Base-by-base conservation (phyloP, 2,888 invertebrate species). In the Leuctra nigra region DNA sequence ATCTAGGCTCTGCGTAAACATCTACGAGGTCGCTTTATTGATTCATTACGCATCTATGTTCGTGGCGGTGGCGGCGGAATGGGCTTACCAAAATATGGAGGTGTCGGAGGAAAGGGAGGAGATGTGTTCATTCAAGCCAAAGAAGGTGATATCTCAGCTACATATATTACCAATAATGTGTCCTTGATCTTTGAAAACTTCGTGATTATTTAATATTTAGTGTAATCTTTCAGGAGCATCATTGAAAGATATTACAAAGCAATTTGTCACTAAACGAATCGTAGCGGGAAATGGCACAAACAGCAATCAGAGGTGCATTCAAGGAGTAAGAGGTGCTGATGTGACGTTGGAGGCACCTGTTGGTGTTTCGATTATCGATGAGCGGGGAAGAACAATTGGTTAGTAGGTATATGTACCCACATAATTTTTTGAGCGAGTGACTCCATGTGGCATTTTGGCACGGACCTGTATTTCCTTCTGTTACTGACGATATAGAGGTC, bases 71-170 rank as follows among this genome's bases (percentile, higher is more conserved):
- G 82, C 22, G 97, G 97, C 9, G 89, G 87, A 33, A 79, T 80
- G 67, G 89, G 88, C 14, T 73, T 84, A 18, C 86, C 86, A 1
- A 86, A 86, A 67, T 91, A 82, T 71, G 95, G 95, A 1, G 97
- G 91, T 0, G 72, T 88, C 11, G 97, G 97, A 9, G 97, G 97
- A 0, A 83, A 86, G 70, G 97, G 97, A 38, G 97, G 97, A 1
- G 82, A 87, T 71, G 84, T 98, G 2, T 82, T 82, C 65, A 77
- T 90, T 14, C 72, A 81, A 29, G 85, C 85, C 0, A 81, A 80
- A 64, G 83, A 87, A 66, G 75, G 68, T 68, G 59, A 53, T 48
- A 20, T 6, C 33, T 23, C 4, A 75, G 20, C 73, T 0, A 70
- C 69, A 53, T 46, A 7, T 22, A 67, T 7, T 7, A 7, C 29